phyloP scores from a whole-genome alignment of 2,797 vertebrate genomes.

The Pipistrellus kuhlii region DNA sequence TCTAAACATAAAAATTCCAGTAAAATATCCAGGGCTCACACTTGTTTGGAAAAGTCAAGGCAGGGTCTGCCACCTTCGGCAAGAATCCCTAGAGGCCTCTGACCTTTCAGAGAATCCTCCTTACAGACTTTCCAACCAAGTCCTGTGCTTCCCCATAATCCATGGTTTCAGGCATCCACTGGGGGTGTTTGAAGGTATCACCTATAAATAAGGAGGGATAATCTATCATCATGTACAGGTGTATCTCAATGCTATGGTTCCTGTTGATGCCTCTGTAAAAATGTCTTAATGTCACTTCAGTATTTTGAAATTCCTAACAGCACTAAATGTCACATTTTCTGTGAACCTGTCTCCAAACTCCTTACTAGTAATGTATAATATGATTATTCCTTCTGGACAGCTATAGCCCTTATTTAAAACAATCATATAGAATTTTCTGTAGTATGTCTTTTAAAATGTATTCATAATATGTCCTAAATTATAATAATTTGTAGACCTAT shows the following conservation, averaged over 20 bases:
- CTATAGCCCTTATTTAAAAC: neutral
- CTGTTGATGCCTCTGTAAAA: constrained; percentile 3
- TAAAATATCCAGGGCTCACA: no score
- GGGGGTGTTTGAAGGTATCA: neutral
- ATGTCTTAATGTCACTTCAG: constrained; percentile 6
- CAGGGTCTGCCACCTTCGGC: no score
- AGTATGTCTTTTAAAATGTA: neutral
- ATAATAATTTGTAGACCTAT: constrained; percentile 10
- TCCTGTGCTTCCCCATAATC: no score
- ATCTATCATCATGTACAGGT: neutral
- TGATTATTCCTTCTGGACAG: constrained; percentile 1
- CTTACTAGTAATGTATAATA: neutral
- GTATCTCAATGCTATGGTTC: neutral
- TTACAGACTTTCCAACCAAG: no score
- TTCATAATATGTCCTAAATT: neutral
- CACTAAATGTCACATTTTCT: neutral
- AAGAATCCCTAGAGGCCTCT: no score
- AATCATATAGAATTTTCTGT: neutral
- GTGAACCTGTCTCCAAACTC: neutral
- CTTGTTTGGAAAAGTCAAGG: no score
- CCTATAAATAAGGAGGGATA: neutral
- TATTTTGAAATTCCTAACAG: constrained; percentile 40
- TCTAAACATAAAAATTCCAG: no score
- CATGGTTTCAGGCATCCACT: neutral
- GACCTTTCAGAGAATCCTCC: no score